Base-by-base conservation (phyloP, 2,888 invertebrate genomes). In the Sussaba pulchella region DNA sequence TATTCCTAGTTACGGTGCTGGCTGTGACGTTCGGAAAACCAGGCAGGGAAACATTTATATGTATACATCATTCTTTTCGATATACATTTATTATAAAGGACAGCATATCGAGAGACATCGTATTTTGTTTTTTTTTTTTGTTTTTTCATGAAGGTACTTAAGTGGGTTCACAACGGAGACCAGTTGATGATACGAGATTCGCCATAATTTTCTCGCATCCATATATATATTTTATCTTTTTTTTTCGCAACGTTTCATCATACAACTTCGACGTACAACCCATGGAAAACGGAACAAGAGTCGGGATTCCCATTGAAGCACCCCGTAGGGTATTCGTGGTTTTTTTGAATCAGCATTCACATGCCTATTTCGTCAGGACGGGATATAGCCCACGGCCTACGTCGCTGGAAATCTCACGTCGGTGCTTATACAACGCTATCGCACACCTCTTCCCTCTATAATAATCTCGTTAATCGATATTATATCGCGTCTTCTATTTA, bases 61-160 rank as follows among this genome's bases (percentile, higher is more conserved):
- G 8, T 54, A 54, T 31, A 54, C 31, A 31, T 31, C 0, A 67
- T 59, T 78, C 39, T 66, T 81, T 73, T 81, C 71, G 66, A 82
- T 76, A 78, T 82, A 54, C 31, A 82, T 85, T 88, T 88, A 88
- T 88, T 88, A 88, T 83, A 88, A 88, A 88, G 87, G 88, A 88
- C 85, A 88, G 85, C 87, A 86, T 84, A 87, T 84, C 81, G 84
- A 85, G 85, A 87, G 85, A 88, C 78, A 87, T 78, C 83, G 83
- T 82, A 73, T 71, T 74, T 57, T 80, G 61, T 63, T 63, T 9
- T 39, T 61, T 54, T 31, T 82, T 77, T 71, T 74, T 57, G 77
- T 64, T 72, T 63, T 5, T 39, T 61, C 54, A 36, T 66, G 47
- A 80, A 87, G 86, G 84, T 87, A 87, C 84, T 85, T 86, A 82